Conservation (phyloP, 2,113 vertebrate genomes). For the human (Homo sapiens) region DNA sequence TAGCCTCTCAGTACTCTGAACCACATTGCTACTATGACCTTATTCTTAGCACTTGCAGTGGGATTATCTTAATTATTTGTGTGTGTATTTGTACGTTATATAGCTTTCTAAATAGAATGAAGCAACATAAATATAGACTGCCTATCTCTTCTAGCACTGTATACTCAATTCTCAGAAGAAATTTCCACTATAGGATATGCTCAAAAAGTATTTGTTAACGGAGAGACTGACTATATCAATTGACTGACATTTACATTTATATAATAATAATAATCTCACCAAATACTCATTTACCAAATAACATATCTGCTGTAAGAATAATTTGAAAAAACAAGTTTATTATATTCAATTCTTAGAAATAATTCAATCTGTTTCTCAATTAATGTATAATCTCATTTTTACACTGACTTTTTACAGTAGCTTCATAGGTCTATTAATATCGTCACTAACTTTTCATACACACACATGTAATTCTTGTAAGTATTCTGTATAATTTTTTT, state of each 20-base stretch:
- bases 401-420: background rate
- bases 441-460: background rate
- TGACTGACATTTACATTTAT: too few species aligned
- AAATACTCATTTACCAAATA: background rate
- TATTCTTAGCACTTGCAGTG: too few species aligned
- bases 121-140: background rate
- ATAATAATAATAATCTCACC: too few species aligned
- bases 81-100: background rate
- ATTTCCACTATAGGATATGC: fast-evolving
- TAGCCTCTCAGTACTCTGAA: background rate
- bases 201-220: background rate
- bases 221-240: background rate
- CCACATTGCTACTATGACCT: background rate
- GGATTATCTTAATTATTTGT: background rate
- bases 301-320: background rate
- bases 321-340: background rate
- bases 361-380: background rate
- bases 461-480: background rate
- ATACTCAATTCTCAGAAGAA: background rate
- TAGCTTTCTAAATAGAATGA: background rate
- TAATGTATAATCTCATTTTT: background rate
- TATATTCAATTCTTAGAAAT: background rate
- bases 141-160: background rate
- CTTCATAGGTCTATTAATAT: background rate
- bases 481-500: background rate